phyloP scores from a whole-genome alignment of 2,113 vertebrate species.

The Sceloporus undulatus region DNA sequence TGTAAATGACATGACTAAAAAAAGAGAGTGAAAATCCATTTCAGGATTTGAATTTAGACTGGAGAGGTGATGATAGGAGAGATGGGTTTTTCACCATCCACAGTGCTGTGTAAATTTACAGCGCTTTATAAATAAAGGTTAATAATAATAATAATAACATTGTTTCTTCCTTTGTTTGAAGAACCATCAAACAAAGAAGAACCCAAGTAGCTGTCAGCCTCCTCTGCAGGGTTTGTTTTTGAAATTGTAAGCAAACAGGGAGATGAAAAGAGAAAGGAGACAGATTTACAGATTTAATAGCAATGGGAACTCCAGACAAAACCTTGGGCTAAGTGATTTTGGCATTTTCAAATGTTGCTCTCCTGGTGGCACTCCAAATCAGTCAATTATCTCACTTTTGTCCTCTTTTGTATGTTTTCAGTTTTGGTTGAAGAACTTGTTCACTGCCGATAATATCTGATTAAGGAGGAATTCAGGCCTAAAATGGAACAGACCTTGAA shows the following conservation, averaged over 20 bases:
- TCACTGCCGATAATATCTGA: not conserved
- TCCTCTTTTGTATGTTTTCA: conserved; percentile 2
- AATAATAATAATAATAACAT: no score
- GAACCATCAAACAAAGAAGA: not conserved
- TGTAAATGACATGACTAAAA: not conserved
- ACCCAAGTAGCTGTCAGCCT: not conserved
- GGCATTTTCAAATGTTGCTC: not conserved
- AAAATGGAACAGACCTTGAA: not conserved
- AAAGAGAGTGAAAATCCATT: not conserved
- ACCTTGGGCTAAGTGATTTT: not conserved
- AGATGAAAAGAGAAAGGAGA: not conserved
- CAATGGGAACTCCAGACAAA: not conserved
- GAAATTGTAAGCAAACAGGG: not conserved
- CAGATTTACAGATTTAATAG: not conserved
- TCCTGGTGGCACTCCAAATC: not conserved
- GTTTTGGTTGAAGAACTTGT: not conserved
- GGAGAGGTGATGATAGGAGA: not conserved
- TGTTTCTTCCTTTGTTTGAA: not conserved
- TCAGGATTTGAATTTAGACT: not conserved
- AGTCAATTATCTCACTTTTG: not conserved
- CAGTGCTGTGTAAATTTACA: no score
- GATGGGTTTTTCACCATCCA: not conserved
- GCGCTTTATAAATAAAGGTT: no score
- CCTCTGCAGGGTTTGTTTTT: not conserved
- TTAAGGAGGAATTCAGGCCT: not conserved